Evolutionary conservation across 2,888 invertebrate genomes (phyloP), one percentile per base, ranked within the genome.

Genomic region (Rhopalosiphum nymphaeae): DNA sequence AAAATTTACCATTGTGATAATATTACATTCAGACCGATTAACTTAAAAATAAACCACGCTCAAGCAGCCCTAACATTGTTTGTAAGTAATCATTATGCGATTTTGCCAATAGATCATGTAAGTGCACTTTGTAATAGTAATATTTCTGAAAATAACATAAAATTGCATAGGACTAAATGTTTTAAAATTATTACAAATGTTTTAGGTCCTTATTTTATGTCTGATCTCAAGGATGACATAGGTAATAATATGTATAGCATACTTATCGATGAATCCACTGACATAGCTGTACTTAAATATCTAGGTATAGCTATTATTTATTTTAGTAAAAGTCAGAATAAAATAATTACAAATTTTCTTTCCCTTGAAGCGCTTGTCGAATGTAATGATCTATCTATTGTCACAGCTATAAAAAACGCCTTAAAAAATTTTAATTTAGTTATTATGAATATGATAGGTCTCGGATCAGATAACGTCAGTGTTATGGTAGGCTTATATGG

Each of bases 401-500:
- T 91, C 0, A 25, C n/a, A 57, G 91, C 91, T 91, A 36, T 91
- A 67, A 91, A 91, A 91, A 91, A 10, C n/a, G 5, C 42, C 5
- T 91, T 90, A 16, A 90, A 56, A 49, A 49, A 46, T 3, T 29
- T 5, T 49, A 25, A 49, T 49, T 49, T 49, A 13, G 13, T 49
- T 87, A 87, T 87, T 87, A 87, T 16, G 21, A 87, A 87, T 49
- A 87, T 87, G 87, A 13, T 87, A 25, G 87, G 87, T 87, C 2
- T 87, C 10, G 96, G 95, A 29, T 95, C 95, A 61, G 96, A 96
- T 94, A 96, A 96, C 95, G 95, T 95, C 11, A 95, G 95, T n/a
- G 95, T 95, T 5, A 96, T 96, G 95, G 95, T 95, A 29, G 96
- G 95, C 13, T 95, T 95, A 95, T 95, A 95, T 94, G 95, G 96